Conservation (phyloP, 2,797 vertebrate species). For the Pampus argenteus region DNA sequence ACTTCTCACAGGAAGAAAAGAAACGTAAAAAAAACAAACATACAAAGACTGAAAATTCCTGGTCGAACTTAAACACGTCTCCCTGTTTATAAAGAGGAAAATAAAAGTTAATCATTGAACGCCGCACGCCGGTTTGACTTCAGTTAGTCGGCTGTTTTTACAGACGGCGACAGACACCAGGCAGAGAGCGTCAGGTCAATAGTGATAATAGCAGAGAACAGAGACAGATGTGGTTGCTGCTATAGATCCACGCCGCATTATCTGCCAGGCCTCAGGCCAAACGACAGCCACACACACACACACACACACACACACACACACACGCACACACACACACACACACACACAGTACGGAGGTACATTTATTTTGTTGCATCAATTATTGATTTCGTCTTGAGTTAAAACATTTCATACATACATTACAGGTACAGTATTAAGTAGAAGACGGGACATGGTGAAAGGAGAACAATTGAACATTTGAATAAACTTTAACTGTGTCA, state of each 20-base stretch:
- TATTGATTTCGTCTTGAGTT: slow-evolving; percentile 27
- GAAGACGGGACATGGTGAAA: not conserved
- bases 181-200: slow-evolving; percentile 29
- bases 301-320: slow-evolving; percentile 27
- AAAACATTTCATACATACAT: slow-evolving; percentile 25
- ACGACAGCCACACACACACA: slow-evolving; percentile 48
- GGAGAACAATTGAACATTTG: not conserved
- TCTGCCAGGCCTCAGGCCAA: slow-evolving; percentile 53
- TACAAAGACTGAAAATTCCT: too few species aligned
- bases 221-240: slow-evolving; percentile 70
- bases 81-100: not conserved
- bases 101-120: slow-evolving; percentile 46
- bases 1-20: too few species aligned
- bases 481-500: not conserved
- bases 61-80: not conserved
- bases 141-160: slow-evolving; percentile 41
- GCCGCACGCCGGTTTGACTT: not conserved
- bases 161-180: slow-evolving; percentile 41
- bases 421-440: slow-evolving; percentile 19
- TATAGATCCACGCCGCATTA: slow-evolving; percentile 60
- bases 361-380: slow-evolving; percentile 12
- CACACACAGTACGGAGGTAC: not conserved
- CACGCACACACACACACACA: slow-evolving; percentile 11
- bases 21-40: too few species aligned
- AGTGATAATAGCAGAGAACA: slow-evolving; percentile 33